Percentiles rank a stretch among this genome's conserved stretches.
Conservation (phyloP, 1,140 invertebrate species). For the Drosophila setifemur region DNA sequence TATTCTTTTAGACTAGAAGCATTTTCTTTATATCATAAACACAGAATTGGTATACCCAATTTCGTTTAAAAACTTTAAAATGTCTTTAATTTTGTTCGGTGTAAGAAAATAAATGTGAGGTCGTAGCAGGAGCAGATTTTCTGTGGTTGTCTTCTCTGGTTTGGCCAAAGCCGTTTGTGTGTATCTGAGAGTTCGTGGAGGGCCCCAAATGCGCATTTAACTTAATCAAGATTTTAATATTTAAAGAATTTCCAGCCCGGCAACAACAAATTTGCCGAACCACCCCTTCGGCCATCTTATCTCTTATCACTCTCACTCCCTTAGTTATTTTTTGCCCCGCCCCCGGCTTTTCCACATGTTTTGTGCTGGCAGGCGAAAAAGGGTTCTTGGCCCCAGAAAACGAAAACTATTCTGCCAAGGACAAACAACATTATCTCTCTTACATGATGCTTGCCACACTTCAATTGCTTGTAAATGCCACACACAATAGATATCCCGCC, state of each 20-base stretch:
- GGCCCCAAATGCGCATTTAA: slow-evolving; percentile 75
- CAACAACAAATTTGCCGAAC: slow-evolving; percentile 50
- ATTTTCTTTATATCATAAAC: too few relatives aligned
- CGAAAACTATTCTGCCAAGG: slow-evolving; percentile 49
- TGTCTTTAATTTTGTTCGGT: not conserved
- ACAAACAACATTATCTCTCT: slow-evolving; percentile 70
- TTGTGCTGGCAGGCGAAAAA: slow-evolving; percentile 31
- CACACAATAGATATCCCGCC: slow-evolving; percentile 54
- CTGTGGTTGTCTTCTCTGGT: slow-evolving; percentile 3
- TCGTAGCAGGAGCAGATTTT: slow-evolving; percentile 50
- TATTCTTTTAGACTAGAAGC: too few relatives aligned
- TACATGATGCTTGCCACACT: slow-evolving; percentile 62
- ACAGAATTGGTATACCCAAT: not conserved
- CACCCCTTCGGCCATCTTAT: slow-evolving; percentile 15
- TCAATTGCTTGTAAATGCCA: slow-evolving; percentile 72
- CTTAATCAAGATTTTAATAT: slow-evolving; percentile 81
- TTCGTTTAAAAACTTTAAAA: not conserved
- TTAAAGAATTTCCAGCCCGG: slow-evolving; percentile 60
- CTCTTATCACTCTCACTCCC: slow-evolving; percentile 6
- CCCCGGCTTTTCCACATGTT: not conserved
- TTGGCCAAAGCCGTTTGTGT: not conserved
- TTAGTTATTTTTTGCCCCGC: slow-evolving; percentile 7
- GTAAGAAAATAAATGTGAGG: slow-evolving; percentile 4
- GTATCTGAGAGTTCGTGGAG: not conserved
- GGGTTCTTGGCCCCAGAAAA: slow-evolving; percentile 34